Evolutionary conservation across 2,888 invertebrate genomes (phyloP).

Genomic region (Coelinius sp.): DNA sequence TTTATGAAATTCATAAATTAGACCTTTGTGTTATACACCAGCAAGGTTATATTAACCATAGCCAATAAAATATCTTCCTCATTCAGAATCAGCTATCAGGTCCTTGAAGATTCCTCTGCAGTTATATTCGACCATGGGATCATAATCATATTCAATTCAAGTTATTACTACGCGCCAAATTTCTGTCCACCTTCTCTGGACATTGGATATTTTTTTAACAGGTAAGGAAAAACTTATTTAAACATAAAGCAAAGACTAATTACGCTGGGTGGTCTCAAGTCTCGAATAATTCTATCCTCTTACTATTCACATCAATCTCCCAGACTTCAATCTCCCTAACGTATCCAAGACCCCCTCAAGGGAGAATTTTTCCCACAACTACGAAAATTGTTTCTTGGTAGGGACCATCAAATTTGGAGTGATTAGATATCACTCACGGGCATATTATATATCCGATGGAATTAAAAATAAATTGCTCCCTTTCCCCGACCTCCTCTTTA

Average conservation of each 20-base stretch:
- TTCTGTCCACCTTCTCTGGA: background rate
- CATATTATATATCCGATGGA: no score
- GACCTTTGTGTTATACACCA: background rate
- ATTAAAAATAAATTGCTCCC: no score
- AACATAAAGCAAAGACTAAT: background rate
- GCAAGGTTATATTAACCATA: background rate
- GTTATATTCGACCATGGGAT: background rate
- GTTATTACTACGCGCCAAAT: background rate
- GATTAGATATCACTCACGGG: no score
- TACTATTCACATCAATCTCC: no score
- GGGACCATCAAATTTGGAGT: no score
- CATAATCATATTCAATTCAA: slow-evolving; percentile 22
- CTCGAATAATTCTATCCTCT: no score
- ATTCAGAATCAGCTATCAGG: slow-evolving; percentile 15
- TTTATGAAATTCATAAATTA: slow-evolving; percentile 14
- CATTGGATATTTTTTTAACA: background rate
- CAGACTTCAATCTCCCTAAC: no score
- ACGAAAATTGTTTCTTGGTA: no score
- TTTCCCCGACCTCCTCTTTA: no score
- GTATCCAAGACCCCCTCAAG: no score
- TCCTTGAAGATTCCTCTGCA: background rate
- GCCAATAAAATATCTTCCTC: slow-evolving; percentile 12
- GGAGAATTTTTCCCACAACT: no score
- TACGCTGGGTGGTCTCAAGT: slow-evolving; percentile 6
- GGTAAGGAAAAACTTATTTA: slow-evolving; percentile 1